phyloP scores from a whole-genome alignment of 2,888 invertebrate genomes.

The Ectropis crepuscularia region DNA sequence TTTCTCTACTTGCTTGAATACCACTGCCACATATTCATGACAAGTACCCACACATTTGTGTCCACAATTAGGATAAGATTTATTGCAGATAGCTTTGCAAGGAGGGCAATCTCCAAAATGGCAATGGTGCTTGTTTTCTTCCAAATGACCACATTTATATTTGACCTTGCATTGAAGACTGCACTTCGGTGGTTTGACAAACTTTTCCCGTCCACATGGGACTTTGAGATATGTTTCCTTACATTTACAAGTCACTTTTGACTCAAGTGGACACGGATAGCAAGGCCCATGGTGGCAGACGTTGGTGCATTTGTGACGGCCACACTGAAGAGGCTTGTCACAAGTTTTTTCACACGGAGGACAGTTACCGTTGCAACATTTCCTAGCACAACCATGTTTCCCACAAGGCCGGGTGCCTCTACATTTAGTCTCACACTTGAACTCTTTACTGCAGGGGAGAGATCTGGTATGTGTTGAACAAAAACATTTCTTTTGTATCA shows the following conservation, averaged over 20 bases:
- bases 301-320: conserved; percentile 93
- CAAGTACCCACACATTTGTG: conserved; percentile 90
- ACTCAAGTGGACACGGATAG: conserved; percentile 91
- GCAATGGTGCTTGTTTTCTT: conserved; percentile 90
- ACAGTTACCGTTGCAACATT: conserved; percentile 95
- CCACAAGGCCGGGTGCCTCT: conserved; percentile 91
- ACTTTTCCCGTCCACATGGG: conserved; percentile 93
- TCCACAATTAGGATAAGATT: conserved; percentile 82
- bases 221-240: conserved; percentile 91
- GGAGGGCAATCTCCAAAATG: conserved; percentile 94
- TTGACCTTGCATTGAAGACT: conserved; percentile 89
- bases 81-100: conserved; percentile 90
- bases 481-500: conserved; percentile 91
- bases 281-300: conserved; percentile 93
- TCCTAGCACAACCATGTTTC: conserved; percentile 94
- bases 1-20: conserved; percentile 83
- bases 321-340: conserved; percentile 92
- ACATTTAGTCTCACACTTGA: conserved; percentile 95
- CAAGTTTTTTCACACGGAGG: conserved; percentile 94
- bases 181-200: conserved; percentile 92
- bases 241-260: conserved; percentile 91
- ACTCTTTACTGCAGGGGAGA: conserved; percentile 93
- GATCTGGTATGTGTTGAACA: conserved; percentile 92
- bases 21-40: conserved; percentile 89
- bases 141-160: conserved; percentile 93